Evolutionary conservation across 2,888 invertebrate species (phyloP).

Genomic region (Aleiodes leptofemur): DNA sequence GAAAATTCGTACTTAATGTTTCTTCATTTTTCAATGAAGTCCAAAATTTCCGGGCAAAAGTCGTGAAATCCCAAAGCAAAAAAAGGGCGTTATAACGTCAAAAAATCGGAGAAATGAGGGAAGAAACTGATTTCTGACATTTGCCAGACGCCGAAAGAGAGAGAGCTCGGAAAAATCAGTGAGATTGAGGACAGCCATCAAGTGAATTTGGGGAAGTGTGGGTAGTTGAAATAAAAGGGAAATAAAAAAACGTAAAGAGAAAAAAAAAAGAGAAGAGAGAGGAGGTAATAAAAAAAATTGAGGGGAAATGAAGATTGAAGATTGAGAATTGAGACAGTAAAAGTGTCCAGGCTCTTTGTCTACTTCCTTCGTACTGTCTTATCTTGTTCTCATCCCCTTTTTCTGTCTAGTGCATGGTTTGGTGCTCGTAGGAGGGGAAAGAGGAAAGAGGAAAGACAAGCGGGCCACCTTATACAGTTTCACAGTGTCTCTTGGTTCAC

Average conservation of each 20-base stretch:
- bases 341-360: slow-evolving; percentile 30
- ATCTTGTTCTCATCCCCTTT: slow-evolving; percentile 24
- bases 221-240: not conserved
- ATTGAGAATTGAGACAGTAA: slow-evolving; percentile 29
- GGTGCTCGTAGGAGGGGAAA: not conserved
- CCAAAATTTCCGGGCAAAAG: too few relatives aligned
- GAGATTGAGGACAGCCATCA: slow-evolving; percentile 12
- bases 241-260: too few relatives aligned
- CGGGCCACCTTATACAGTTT: slow-evolving; percentile 11
- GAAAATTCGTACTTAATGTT: not conserved
- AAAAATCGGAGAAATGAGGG: too few relatives aligned
- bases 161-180: not conserved
- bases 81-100: too few relatives aligned
- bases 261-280: not conserved
- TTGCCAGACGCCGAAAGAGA: too few relatives aligned
- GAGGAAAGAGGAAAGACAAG: not conserved
- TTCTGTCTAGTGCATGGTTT: slow-evolving; percentile 13
- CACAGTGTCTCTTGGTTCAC: not conserved
- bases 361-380: slow-evolving; percentile 21
- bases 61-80: too few relatives aligned
- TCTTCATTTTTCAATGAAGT: not conserved
- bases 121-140: too few relatives aligned
- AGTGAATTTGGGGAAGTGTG: not conserved
- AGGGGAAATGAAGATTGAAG: slow-evolving; percentile 31
- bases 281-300: slow-evolving; percentile 13